Evolutionary conservation across 2,797 vertebrate species (phyloP), one percentile per base, ranked within the genome.

Genomic region (Anguilla pacifica): DNA sequence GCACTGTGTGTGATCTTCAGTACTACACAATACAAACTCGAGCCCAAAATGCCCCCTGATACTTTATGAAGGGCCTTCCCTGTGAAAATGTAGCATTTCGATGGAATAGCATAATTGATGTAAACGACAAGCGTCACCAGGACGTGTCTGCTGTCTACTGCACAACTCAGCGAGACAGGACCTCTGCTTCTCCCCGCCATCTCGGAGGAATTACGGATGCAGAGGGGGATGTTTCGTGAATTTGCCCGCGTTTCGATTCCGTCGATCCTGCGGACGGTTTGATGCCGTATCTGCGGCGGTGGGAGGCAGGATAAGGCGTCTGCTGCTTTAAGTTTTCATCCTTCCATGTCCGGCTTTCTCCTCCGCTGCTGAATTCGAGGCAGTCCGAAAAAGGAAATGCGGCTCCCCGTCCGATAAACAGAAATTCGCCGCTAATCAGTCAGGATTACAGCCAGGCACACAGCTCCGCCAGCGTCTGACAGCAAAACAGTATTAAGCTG

Each of bases 371-470:
- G n/a, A 43, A 82, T 82, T 51, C 79, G 19, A 43, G 46, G 13
- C 79, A n/a, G 43, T 49, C 79, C 7, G 46, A 82, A 82, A 51
- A 51, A 46, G 43, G 22, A 82, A 82, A 82, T 82, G 46, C 46
- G 7, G 19, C 43, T 2, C 79, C 1, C 2, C 28, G 79, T 82
- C 46, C 46, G 46, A 82, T 82, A 51, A 82, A 82, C 46, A 25
- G 19, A n/a, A 82, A 82, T 82, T 28, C 79, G 9, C 79, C 11
- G 79, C 79, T 82, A 82, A 82, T 51, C 79, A n/a, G 25, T 82
- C 79, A 51, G 79, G 79, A 82, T 82, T 82, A 82, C 79, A 82
- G 79, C 6, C 10, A 51, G 79, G 79, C 79, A 5, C 46, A 43
- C 74, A 6, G 39, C 46, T 22, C 74, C 43, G 5, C 31, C 4